A percentile compares a stretch with the other conserved stretches of the same genome.
phyloP scores from a whole-genome alignment of 2,888 invertebrate genomes.

The Scaptomyza polygonia region DNA sequence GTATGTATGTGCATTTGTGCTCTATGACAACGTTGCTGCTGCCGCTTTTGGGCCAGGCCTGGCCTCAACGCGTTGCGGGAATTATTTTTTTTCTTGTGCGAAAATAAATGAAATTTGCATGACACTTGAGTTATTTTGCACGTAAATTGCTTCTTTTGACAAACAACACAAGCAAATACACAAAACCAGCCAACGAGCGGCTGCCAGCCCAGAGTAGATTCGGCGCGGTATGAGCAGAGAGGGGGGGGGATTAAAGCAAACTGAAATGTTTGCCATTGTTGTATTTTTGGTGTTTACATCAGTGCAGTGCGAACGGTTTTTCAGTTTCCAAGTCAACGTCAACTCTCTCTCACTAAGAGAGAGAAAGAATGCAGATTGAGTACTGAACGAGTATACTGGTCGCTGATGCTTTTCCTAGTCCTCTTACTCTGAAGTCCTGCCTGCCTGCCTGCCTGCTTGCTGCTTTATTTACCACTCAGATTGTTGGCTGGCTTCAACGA shows the following conservation, averaged over 20 bases:
- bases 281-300: constrained; percentile 80
- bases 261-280: constrained; percentile 76
- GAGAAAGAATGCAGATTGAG: constrained; percentile 35
- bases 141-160: constrained; percentile 83
- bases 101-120: constrained; percentile 83
- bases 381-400: constrained; percentile 21
- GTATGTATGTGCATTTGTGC: constrained; percentile 32
- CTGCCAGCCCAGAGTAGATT: not conserved
- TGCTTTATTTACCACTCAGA: constrained; percentile 62
- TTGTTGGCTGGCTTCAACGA: constrained; percentile 55
- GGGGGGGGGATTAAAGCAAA: constrained; percentile 45
- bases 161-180: constrained; percentile 78
- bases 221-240: no score
- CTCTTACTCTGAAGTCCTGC: constrained; percentile 4
- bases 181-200: constrained; percentile 55
- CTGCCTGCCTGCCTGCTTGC: constrained; percentile 2
- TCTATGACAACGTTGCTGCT: constrained; percentile 65
- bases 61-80: constrained; percentile 62
- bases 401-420: constrained; percentile 6
- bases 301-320: constrained; percentile 59
- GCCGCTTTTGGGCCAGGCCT: constrained; percentile 14
- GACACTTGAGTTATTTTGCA: constrained; percentile 84
- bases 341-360: constrained; percentile 23
- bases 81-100: constrained; percentile 75
- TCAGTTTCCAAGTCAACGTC: constrained; percentile 51